A percentile compares a stretch with the other conserved stretches of the same genome.
phyloP scores from a whole-genome alignment of 2,888 invertebrate species.

The Smittia sp. region DNA sequence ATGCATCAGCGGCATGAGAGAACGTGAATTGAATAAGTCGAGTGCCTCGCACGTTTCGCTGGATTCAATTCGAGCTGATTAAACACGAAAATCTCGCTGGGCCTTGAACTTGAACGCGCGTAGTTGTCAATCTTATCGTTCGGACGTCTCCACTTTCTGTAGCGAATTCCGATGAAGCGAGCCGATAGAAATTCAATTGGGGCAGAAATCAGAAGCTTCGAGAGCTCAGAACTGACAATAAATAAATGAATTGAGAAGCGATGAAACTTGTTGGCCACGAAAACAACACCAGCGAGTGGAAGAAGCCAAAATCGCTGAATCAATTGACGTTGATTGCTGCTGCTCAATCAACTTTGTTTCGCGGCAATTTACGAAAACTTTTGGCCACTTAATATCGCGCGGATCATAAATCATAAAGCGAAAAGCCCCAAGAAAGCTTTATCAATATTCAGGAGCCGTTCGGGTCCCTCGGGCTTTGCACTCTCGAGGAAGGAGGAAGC shows the following conservation, averaged over 20 bases:
- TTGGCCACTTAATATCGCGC: background rate
- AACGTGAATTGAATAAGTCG: background rate
- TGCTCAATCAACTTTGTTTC: background rate
- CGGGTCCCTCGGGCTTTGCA: no score
- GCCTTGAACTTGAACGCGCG: background rate
- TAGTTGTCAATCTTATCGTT: no score
- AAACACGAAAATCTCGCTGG: background rate
- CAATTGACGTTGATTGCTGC: background rate
- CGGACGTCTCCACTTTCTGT: no score
- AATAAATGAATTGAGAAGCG: constrained; percentile 1
- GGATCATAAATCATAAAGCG: background rate
- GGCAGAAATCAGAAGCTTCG: background rate
- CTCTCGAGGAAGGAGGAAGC: no score
- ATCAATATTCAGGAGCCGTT: background rate
- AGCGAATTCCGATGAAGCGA: no score
- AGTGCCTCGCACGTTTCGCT: background rate
- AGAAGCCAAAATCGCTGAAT: background rate
- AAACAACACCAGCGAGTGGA: background rate
- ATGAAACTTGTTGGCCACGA: background rate
- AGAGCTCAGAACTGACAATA: no score
- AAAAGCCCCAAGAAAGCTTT: background rate
- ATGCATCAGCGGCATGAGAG: background rate
- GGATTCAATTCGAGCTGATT: background rate
- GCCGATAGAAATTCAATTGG: no score
- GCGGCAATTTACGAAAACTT: background rate